A percentile compares a stretch with the other conserved stretches of the same genome.
These are phyloP conservation scores for Grantiella picta DNA, from an alignment of 2,113 vertebrate species.

Conservation along the genomic window DNA sequence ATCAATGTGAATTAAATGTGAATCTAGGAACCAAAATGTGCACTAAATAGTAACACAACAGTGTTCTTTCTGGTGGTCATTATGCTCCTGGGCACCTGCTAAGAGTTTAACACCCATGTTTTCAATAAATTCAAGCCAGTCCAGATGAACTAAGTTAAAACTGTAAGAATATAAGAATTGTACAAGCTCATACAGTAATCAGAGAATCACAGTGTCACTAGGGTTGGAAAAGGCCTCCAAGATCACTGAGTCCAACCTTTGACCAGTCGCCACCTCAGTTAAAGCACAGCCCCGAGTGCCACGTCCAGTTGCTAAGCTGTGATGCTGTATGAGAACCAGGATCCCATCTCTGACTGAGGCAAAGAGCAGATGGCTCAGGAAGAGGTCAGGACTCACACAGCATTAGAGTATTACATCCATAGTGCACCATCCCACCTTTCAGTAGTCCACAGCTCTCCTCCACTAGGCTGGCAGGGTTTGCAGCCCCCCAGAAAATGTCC, in stretches of 20 bases:
- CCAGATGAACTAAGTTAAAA: not conserved
- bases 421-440: not conserved
- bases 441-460: not conserved
- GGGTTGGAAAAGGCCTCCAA: not conserved
- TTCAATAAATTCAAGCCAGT: not conserved
- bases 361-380: not conserved
- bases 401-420: not conserved
- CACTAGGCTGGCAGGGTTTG: not conserved
- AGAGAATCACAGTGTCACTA: no score
- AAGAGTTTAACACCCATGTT: not conserved
- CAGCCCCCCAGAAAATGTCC: not conserved
- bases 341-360: not conserved
- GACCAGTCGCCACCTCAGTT: not conserved
- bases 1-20: not conserved
- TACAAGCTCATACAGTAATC: not conserved
- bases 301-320: not conserved
- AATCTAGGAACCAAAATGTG: not conserved
- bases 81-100: not conserved
- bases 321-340: not conserved
- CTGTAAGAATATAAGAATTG: not conserved
- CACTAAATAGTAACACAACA: not conserved
- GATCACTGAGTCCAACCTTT: not conserved
- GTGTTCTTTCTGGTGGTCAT: not conserved
- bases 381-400: not conserved
- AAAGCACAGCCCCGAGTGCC: not conserved